Evolutionary conservation across 2,797 vertebrate genomes (phyloP).

Genomic region (Amblyopsis hoosieri): DNA sequence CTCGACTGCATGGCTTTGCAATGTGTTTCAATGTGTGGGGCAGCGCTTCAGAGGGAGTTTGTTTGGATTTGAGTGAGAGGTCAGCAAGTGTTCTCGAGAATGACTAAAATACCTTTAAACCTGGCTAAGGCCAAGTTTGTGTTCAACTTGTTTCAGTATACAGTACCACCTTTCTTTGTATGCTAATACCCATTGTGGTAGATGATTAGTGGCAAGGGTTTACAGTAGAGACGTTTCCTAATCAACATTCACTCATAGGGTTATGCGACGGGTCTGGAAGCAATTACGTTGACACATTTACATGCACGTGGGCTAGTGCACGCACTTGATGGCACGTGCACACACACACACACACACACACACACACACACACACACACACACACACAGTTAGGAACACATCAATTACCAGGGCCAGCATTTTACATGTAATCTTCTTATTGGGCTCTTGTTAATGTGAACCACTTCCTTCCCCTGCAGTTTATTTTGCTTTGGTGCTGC

Average conservation of each 20-base stretch:
- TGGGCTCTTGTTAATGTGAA: constrained; percentile 85
- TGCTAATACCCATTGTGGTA: constrained; percentile 65
- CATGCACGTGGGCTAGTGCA: constrained; percentile 31
- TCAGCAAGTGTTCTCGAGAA: too few species aligned
- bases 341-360: constrained; percentile 22
- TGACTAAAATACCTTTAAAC: not conserved
- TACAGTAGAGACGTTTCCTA: constrained; percentile 82
- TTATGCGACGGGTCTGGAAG: constrained; percentile 79
- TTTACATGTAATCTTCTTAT: constrained; percentile 86
- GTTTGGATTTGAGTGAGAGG: too few species aligned
- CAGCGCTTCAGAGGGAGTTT: too few species aligned
- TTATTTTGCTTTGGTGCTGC: constrained; percentile 94
- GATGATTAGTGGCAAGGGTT: constrained; percentile 80
- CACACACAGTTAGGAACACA: constrained; percentile 75
- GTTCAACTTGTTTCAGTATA: too few species aligned
- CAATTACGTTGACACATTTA: constrained; percentile 74
- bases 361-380: constrained; percentile 31
- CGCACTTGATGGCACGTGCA: constrained; percentile 34
- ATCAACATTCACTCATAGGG: constrained; percentile 74
- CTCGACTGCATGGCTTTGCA: too few species aligned
- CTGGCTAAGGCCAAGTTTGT: constrained; percentile 4
- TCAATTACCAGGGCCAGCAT: constrained; percentile 78
- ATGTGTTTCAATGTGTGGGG: too few species aligned
- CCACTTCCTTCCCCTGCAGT: constrained; percentile 88
- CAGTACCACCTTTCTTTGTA: constrained; percentile 39